These are phyloP conservation scores for Ephestia elutella DNA, from an alignment of 1,140 invertebrate species.

Conservation along the genomic window DNA sequence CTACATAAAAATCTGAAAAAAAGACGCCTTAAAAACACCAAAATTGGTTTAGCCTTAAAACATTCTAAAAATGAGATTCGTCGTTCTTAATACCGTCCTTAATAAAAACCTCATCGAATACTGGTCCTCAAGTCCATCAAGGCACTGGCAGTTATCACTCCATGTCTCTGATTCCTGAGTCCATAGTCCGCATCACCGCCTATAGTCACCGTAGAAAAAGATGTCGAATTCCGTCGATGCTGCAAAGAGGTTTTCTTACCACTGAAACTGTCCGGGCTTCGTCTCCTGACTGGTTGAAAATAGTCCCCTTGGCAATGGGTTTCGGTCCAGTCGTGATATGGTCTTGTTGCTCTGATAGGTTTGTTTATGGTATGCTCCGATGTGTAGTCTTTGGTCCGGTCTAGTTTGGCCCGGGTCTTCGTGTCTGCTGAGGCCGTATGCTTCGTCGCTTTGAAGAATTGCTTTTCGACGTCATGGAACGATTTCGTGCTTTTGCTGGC, in stretches of 20 bases:
- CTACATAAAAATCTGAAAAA: no score
- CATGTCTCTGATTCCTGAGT: conserved; percentile 44
- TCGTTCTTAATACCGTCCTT: not conserved
- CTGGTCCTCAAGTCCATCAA: conserved; percentile 66
- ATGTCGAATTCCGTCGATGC: conserved; percentile 56
- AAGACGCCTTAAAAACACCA: not conserved
- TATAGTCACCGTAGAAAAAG: conserved; percentile 58
- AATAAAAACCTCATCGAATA: conserved; percentile 45
- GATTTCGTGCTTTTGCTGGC: conserved; percentile 46
- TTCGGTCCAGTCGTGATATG: conserved; percentile 45
- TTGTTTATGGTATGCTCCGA: conserved; percentile 46
- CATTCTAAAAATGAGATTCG: conserved; percentile 13
- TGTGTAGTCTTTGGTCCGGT: conserved; percentile 42
- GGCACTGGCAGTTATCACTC: conserved; percentile 66
- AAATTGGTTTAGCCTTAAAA: not conserved
- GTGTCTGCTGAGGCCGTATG: conserved; percentile 51
- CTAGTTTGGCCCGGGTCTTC: conserved; percentile 36
- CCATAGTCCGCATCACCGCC: conserved; percentile 44
- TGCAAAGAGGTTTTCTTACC: conserved; percentile 43
- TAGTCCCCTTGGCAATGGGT: conserved; percentile 48
- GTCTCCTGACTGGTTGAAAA: conserved; percentile 39
- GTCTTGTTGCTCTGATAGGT: conserved; percentile 45
- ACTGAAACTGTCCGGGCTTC: conserved; percentile 34
- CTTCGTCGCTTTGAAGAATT: conserved; percentile 34
- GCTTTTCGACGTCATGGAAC: conserved; percentile 48